Evolutionary conservation across 2,888 invertebrate species (phyloP), one percentile per base, ranked within the genome.

Genomic region (Pachycephus smyrnensis): DNA sequence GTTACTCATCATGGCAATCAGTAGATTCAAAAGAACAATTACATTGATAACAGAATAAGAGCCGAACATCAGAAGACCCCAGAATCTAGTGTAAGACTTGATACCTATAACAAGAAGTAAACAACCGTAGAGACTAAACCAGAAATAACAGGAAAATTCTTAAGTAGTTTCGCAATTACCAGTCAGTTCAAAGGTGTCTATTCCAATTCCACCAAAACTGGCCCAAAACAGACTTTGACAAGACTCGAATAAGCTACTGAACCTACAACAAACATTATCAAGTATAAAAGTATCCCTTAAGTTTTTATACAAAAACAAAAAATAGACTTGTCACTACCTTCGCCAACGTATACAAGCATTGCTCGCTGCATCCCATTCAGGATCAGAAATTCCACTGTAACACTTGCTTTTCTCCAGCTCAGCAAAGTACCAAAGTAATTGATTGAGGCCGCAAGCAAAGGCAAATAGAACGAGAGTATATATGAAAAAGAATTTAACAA

Each of bases 1-100:
- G 92, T 98, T 98, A 87, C 97, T 98, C 98, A 98, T 98, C 98
- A 98, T 99, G 85, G 98, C 98, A 89, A 98, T 98, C 83, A 98
- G 95, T 80, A 98, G 95, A 91, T 98, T 98, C 85, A 98, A 92
- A 69, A 98, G 93, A 23, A 98, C 98, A 89, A 98, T 97, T 84
- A 98, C 96, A 90, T 98, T 98, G 92, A 98, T 98, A 83, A 97
- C 97, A 83, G 97, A 97, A 93, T 98, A 99, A 0, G 97, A 97
- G 4, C 98, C 98, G 89, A 98, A 98, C 97, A 98, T 98, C 68
- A 98, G 94, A 76, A 98, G 94, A 3, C 98, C 98, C 97, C 98
- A 98, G 93, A 98, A 98, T 83, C 98, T 94, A 0, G 98, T 98
- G 90, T 97, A 97, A 12, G 95, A 95, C 92, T 97, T 97, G 88